Conservation (phyloP, 2,888 invertebrate genomes). For the Dryobota labecula region DNA sequence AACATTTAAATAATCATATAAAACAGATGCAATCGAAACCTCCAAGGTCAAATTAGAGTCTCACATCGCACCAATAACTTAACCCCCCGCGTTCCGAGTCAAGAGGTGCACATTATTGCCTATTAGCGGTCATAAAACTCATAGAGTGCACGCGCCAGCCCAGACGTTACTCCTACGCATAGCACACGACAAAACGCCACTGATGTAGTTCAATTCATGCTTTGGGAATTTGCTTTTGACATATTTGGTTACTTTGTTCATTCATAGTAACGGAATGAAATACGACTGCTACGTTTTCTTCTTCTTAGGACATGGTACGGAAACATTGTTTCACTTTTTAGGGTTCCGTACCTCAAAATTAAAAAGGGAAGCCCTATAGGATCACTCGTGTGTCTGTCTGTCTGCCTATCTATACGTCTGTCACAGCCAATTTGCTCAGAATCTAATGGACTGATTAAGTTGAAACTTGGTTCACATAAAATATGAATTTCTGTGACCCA, state of each 20-base stretch:
- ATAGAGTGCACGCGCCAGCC: conserved; percentile 71
- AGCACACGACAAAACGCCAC: conserved; percentile 65
- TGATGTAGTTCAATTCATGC: conserved; percentile 53
- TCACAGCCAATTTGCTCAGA: too few relatives aligned
- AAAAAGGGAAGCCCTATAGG: too few relatives aligned
- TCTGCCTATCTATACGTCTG: too few relatives aligned
- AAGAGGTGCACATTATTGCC: conserved; percentile 79
- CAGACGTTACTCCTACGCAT: conserved; percentile 71
- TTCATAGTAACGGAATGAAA: background rate
- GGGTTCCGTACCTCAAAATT: too few relatives aligned
- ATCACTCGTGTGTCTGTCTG: too few relatives aligned
- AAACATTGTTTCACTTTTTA: background rate
- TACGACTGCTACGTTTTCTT: background rate
- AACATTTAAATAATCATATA: conserved; percentile 34
- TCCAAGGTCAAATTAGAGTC: conserved; percentile 59
- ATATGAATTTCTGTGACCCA: too few relatives aligned
- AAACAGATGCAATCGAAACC: conserved; percentile 50
- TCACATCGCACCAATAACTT: conserved; percentile 73
- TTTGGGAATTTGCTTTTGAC: conserved; percentile 27
- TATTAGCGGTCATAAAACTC: conserved; percentile 81
- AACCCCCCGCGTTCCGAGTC: conserved; percentile 75
- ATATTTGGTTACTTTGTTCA: conserved; percentile 13
- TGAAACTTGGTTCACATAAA: too few relatives aligned
- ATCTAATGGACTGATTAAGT: too few relatives aligned
- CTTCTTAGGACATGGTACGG: background rate